A percentile compares a stretch with the other conserved stretches of the same genome.
phyloP scores from a whole-genome alignment of 2,113 vertebrate species.

The western clawed frog (Xenopus tropicalis) region DNA sequence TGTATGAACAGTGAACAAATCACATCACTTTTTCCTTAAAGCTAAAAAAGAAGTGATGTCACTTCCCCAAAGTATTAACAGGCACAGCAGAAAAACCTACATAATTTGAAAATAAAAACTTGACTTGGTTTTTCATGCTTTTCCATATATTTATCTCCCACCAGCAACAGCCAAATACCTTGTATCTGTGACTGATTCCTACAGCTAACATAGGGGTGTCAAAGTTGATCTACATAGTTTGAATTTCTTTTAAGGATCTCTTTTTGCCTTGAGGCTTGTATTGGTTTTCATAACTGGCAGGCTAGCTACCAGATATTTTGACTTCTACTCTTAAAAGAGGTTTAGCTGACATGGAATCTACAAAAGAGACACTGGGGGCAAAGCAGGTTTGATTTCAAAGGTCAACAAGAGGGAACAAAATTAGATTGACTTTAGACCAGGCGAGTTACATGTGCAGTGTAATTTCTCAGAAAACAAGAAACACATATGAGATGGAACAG shows the following conservation, averaged over 20 bases:
- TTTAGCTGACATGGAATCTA: constrained; percentile 40
- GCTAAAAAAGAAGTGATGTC: no score
- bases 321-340: constrained; percentile 36
- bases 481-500: no score
- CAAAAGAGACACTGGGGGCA: constrained; percentile 35
- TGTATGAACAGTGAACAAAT: no score
- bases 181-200: background rate
- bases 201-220: constrained; percentile 3
- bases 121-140: no score
- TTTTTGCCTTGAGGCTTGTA: constrained; percentile 23
- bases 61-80: no score
- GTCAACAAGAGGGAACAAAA: constrained; percentile 30
- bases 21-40: no score
- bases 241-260: constrained; percentile 26
- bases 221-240: constrained; percentile 30
- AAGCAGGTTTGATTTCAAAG: constrained; percentile 37
- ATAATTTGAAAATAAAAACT: no score
- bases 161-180: background rate
- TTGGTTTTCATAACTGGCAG: constrained; percentile 39
- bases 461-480: no score
- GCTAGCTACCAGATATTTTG: constrained; percentile 41
- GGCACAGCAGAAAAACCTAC: no score
- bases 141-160: no score
- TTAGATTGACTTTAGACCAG: background rate
- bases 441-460: no score